Evolutionary conservation across 2,888 invertebrate genomes (phyloP), one percentile per base, ranked within the genome.

Genomic region (Agrotis puta): DNA sequence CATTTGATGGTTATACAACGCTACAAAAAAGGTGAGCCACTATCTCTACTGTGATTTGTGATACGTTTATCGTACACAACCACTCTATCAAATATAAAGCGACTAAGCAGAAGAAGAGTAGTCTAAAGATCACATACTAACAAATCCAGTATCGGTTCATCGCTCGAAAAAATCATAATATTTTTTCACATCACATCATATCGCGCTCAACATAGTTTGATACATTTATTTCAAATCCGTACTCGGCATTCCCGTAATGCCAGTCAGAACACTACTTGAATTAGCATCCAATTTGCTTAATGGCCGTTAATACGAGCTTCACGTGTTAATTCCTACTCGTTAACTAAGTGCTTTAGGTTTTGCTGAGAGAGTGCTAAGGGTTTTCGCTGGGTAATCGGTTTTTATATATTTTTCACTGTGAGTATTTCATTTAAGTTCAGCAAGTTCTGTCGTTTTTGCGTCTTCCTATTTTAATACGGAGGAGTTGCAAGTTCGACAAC

Each of bases 281-380:
- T 91, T 91, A 91, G 87, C 91, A 89, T 90, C 88, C 91, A 91
- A 91, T 91, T 91, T 90, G 82, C 84, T 87, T 90, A 91, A 91
- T 89, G 85, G 85, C 74, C 83, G 84, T 86, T 88, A 87, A 90
- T 89, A 82, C 84, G 85, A 85, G 80, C 74, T 82, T 79, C 79
- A 87, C 87, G 88, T 85, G 88, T 89, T 87, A 89, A 89, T 89
- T 88, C 81, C 73, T 39, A 86, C 87, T 86, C 86, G 87, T 85
- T 88, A 84, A 64, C 77, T 82, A 74, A 87, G 83, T 79, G 78
- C 82, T 73, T 69, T 70, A 77, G 78, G 78, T 78, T 72, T 82
- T 80, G 67, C 66, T 47, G 27, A 58, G 58, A 68, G 64, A 70
- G 65, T 56, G 64, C 61, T 64, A 65, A 71, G 58, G 51, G 53